A percentile compares a stretch with the other conserved stretches of the same genome.
Conservation (phyloP, 1,140 invertebrate species). For the Prorops nasuta region DNA sequence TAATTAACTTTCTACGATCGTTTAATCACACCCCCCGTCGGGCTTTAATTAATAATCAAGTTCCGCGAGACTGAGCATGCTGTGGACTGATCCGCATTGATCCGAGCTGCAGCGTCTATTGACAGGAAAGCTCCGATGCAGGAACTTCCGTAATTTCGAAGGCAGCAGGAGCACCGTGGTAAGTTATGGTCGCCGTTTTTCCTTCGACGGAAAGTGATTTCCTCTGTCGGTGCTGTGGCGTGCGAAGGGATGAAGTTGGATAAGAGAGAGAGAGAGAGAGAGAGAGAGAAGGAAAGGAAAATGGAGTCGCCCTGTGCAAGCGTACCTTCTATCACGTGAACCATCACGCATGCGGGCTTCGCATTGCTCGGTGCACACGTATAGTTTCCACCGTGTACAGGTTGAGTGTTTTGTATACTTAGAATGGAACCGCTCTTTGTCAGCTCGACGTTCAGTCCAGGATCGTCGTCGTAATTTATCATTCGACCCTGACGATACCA, state of each 20-base stretch:
- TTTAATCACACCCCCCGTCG: slow-evolving; percentile 16
- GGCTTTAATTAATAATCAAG: slow-evolving; percentile 19
- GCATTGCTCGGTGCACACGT: slow-evolving; percentile 72
- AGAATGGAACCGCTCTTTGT: slow-evolving; percentile 58
- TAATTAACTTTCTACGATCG: slow-evolving; percentile 16
- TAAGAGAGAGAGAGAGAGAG: not conserved
- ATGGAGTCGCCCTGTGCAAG: not conserved
- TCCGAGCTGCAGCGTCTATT: no score
- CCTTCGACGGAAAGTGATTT: no score
- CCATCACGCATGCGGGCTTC: slow-evolving; percentile 65
- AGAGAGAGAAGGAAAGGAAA: not conserved
- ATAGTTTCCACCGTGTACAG: slow-evolving; percentile 65
- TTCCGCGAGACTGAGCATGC: slow-evolving; percentile 10
- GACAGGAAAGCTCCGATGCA: no score
- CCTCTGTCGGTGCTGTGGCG: no score
- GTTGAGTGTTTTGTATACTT: slow-evolving; percentile 59
- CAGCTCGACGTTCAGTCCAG: slow-evolving; percentile 51
- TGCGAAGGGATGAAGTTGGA: not conserved
- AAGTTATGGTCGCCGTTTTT: no score
- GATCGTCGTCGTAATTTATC: slow-evolving; percentile 71
- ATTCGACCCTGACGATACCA: slow-evolving; percentile 75
- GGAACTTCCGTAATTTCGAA: no score
- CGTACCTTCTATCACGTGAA: slow-evolving; percentile 65
- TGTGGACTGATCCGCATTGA: slow-evolving; percentile 7
- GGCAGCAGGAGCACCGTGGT: no score